Conservation (phyloP, 2,888 invertebrate genomes). For the Adineta ricciae region DNA sequence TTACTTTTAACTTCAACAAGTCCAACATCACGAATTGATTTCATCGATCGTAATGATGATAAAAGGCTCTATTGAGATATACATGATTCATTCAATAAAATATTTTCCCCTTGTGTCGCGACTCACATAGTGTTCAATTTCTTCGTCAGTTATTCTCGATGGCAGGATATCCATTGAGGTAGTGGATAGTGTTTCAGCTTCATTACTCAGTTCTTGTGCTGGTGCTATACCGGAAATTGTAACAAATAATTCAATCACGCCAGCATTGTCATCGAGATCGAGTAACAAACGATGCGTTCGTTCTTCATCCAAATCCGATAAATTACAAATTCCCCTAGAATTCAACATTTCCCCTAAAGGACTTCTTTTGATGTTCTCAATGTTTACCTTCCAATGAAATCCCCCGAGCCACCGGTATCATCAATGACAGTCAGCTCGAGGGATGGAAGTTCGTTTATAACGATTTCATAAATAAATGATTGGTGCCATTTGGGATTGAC, state of each 20-base stretch:
- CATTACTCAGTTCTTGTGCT: neutral
- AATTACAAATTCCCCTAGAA: slow-evolving; percentile 48
- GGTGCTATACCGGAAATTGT: slow-evolving; percentile 78
- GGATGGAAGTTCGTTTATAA: slow-evolving; percentile 80
- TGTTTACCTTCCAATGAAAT: slow-evolving; percentile 68
- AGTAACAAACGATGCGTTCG: slow-evolving; percentile 80
- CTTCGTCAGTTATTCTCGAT: neutral
- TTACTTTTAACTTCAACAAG: slow-evolving; percentile 74
- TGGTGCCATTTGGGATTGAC: slow-evolving; percentile 84
- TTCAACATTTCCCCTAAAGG: neutral
- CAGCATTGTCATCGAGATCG: slow-evolving; percentile 76
- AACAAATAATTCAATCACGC: slow-evolving; percentile 68
- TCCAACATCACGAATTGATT: slow-evolving; percentile 64
- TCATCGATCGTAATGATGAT: neutral
- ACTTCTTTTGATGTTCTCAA: neutral
- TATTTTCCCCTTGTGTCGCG: neutral
- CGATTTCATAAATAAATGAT: slow-evolving; percentile 89
- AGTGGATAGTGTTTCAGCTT: neutral
- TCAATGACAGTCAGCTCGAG: slow-evolving; percentile 84
- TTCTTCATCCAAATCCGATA: slow-evolving; percentile 73
- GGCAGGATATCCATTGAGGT: neutral
- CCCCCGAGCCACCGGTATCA: slow-evolving; percentile 65
- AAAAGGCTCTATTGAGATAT: neutral
- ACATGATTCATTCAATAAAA: neutral
- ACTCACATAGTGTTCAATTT: neutral